A percentile compares a stretch with the other conserved stretches of the same genome.
phyloP scores from a whole-genome alignment of 2,113 vertebrate species.

The Furnarius figulus region DNA sequence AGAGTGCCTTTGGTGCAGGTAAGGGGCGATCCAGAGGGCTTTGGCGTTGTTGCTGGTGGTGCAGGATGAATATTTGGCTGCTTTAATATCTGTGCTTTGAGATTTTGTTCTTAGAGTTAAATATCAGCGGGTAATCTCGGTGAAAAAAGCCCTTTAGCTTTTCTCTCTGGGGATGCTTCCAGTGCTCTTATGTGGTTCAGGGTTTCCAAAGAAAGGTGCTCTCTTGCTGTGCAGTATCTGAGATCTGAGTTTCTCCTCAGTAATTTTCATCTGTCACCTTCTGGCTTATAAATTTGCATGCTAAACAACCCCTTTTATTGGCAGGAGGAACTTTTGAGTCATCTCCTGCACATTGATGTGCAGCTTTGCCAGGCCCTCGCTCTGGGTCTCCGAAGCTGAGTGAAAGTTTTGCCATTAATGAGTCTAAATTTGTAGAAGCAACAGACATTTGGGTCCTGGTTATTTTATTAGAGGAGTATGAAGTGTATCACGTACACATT shows the following conservation, averaged over 20 bases:
- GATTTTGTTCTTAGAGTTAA: neutral
- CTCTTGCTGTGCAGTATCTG: neutral
- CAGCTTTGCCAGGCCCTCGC: neutral
- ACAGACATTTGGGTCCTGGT: neutral
- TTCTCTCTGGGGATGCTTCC: neutral
- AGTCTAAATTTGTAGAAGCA: neutral
- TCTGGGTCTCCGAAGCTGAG: neutral
- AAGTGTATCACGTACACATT: no score
- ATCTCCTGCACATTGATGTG: neutral
- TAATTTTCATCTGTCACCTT: neutral
- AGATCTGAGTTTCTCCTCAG: neutral
- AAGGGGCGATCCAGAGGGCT: rapidly evolving
- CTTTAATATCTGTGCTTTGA: neutral
- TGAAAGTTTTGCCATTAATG: neutral
- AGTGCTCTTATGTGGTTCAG: neutral
- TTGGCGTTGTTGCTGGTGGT: neutral
- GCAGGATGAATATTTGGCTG: neutral
- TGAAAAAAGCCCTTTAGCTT: neutral
- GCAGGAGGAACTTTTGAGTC: neutral
- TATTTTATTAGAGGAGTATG: neutral
- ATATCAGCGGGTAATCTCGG: neutral
- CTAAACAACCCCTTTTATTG: neutral
- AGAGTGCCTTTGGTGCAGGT: neutral
- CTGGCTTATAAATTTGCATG: neutral
- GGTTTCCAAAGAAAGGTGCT: neutral